Evolutionary conservation across 2,113 vertebrate species (phyloP), one percentile per base, ranked within the genome.

Genomic region (Murina feae): DNA sequence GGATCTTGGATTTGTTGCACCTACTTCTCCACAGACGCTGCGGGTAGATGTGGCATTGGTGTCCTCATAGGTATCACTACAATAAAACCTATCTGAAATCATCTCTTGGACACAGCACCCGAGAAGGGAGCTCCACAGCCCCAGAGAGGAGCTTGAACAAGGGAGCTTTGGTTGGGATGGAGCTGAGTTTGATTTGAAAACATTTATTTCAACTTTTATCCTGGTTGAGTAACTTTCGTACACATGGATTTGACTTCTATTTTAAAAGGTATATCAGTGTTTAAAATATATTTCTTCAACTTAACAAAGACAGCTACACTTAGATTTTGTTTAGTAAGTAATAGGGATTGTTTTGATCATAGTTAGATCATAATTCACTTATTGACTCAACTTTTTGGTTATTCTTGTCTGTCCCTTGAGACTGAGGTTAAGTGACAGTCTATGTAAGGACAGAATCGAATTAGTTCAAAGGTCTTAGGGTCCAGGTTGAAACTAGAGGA

Each of bases 151-250:
- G 4, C 23, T 81, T 6, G 17, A 23, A n/a, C 28, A 74, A 79
- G n/a, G 55, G 42, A 55, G 16, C 23, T 86, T 96, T 25, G 55
- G 6, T 63, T 87, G 23, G 25, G 49, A 39, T 81, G 68, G 30
- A 88, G 28, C 60, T 92, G 32, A 9, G 6, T 90, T 90, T 90
- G 11, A 78, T 39, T 81, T 58, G 68, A 76, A 84, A 95, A 72
- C 65, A 78, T 91, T 72, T 63, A 58, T 42, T 93, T 96, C 66
- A 65, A 30, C 16, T 95, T 94, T 63, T 49, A 14, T 89, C 42
- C 39, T 80, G 20, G 9, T 72, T 49, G 72, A 91, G 10, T 81
- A 51, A 8, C 39, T 94, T 93, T 95, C 78, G 44, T 51, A 87
- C 1, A 75, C 10, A 58, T 63, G 81, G 10, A 51, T 72, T 76